These are phyloP conservation scores for Mamestra brassicae DNA, from an alignment of 2,888 invertebrate species.

Conservation along the genomic window DNA sequence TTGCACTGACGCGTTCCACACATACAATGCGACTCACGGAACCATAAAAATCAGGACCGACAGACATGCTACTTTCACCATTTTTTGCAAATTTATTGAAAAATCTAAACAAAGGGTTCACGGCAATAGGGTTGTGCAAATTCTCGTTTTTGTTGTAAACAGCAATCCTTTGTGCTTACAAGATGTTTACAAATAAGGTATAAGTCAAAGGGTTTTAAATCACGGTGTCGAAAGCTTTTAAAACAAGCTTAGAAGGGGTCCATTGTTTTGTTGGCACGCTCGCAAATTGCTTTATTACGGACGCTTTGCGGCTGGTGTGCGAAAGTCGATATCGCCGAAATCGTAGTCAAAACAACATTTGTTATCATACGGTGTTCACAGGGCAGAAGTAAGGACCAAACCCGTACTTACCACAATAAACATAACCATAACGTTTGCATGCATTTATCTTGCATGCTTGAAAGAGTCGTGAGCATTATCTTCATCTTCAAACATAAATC, in stretches of 20 bases:
- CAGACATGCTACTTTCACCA: constrained; percentile 79
- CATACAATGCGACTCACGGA: constrained; percentile 39
- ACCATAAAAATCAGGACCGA: constrained; percentile 64
- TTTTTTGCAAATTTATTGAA: constrained; percentile 74
- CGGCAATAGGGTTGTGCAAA: constrained; percentile 89
- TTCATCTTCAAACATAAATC: constrained; percentile 69
- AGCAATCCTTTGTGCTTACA: constrained; percentile 85
- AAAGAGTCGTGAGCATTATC: constrained; percentile 62
- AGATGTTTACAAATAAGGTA: constrained; percentile 89
- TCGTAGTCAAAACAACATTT: constrained; percentile 88
- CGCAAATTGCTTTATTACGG: constrained; percentile 90
- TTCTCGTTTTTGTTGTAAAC: constrained; percentile 83
- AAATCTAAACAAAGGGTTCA: constrained; percentile 82
- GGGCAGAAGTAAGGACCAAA: constrained; percentile 55
- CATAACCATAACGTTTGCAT: constrained; percentile 52
- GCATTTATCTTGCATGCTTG: constrained; percentile 56
- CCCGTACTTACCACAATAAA: constrained; percentile 63
- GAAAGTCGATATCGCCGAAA: constrained; percentile 88
- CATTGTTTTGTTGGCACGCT: constrained; percentile 89
- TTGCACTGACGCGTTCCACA: constrained; percentile 20
- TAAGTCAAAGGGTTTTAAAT: constrained; percentile 90
- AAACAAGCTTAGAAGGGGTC: constrained; percentile 88
- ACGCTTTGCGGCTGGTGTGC: constrained; percentile 80
- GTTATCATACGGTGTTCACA: constrained; percentile 78
- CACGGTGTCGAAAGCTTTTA: constrained; percentile 90